These are phyloP conservation scores for Lucinisca nassula DNA, from an alignment of 2,888 invertebrate genomes.

Conservation along the genomic window DNA sequence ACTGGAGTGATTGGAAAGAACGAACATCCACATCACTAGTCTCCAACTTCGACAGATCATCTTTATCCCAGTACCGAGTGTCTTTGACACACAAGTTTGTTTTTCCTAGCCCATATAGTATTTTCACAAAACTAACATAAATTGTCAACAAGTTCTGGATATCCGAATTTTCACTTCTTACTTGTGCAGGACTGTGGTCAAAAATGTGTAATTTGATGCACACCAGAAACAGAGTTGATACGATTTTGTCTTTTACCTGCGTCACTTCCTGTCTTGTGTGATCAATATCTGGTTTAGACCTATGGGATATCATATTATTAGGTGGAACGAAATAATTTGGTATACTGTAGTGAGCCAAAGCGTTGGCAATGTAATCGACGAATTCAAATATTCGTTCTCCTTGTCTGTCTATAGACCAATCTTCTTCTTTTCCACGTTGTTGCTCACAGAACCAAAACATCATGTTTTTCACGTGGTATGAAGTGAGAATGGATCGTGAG, in stretches of 20 bases:
- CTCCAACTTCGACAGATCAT: not conserved
- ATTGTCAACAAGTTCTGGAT: slow-evolving; percentile 39
- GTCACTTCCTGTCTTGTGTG: slow-evolving; percentile 32
- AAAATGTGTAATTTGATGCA: slow-evolving; percentile 48
- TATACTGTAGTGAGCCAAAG: slow-evolving; percentile 50
- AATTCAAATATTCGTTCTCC: slow-evolving; percentile 57
- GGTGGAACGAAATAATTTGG: slow-evolving; percentile 64
- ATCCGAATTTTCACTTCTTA: slow-evolving; percentile 5
- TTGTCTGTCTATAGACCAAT: slow-evolving; percentile 45
- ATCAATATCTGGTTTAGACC: slow-evolving; percentile 39
- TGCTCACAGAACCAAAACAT: slow-evolving; percentile 72
- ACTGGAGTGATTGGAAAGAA: not conserved
- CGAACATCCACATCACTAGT: not conserved
- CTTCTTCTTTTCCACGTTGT: slow-evolving; percentile 29
- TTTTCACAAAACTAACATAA: slow-evolving; percentile 50
- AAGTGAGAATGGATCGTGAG: slow-evolving; percentile 42
- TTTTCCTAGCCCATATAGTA: slow-evolving; percentile 36
- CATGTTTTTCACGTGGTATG: slow-evolving; percentile 70
- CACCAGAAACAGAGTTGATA: slow-evolving; percentile 19
- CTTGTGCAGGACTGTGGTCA: not conserved
- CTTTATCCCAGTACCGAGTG: not conserved
- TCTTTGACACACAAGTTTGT: not conserved
- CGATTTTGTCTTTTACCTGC: slow-evolving; percentile 7
- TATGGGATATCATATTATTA: slow-evolving; percentile 60
- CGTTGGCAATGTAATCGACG: slow-evolving; percentile 57